Conservation (phyloP, 1,140 invertebrate genomes). For the Micrasema minimum region DNA sequence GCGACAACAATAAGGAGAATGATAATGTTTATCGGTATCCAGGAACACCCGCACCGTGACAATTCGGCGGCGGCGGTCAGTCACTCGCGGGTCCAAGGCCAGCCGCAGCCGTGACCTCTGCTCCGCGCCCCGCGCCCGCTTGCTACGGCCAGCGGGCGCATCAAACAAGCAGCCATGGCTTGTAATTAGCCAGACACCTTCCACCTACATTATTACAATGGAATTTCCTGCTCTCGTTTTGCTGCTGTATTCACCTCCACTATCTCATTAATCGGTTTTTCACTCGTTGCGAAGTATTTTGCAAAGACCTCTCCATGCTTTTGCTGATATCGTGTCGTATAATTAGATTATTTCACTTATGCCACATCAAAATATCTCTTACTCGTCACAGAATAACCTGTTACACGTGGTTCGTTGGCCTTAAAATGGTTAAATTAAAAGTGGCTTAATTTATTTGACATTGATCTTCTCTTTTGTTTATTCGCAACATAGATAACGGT, state of each 20-base stretch:
- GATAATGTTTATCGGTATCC: background rate
- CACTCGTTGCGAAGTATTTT: too few relatives aligned
- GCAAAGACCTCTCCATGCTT: too few relatives aligned
- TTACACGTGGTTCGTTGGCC: constrained; percentile 5
- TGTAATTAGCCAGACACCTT: background rate
- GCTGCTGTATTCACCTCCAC: too few relatives aligned
- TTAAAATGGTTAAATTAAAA: background rate
- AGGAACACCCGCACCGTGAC: constrained; percentile 6
- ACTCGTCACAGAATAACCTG: constrained; percentile 4
- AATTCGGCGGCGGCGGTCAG: constrained; percentile 27
- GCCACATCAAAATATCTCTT: too few relatives aligned
- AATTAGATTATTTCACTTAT: too few relatives aligned
- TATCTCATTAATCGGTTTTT: too few relatives aligned
- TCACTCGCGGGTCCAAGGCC: constrained; percentile 23
- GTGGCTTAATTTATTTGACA: background rate
- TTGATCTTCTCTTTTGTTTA: background rate
- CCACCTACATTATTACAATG: background rate
- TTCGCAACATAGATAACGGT: too few relatives aligned
- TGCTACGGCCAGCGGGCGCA: background rate
- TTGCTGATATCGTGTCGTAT: too few relatives aligned
- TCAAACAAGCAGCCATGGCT: too few relatives aligned
- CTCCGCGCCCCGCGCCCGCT: background rate
- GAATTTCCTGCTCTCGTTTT: background rate
- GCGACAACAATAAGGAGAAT: constrained; percentile 16
- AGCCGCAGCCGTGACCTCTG: constrained; percentile 23